Percentiles rank a stretch among this genome's conserved stretches.
phyloP scores from a whole-genome alignment of 2,888 invertebrate species.

The Phaonia tiefii region DNA sequence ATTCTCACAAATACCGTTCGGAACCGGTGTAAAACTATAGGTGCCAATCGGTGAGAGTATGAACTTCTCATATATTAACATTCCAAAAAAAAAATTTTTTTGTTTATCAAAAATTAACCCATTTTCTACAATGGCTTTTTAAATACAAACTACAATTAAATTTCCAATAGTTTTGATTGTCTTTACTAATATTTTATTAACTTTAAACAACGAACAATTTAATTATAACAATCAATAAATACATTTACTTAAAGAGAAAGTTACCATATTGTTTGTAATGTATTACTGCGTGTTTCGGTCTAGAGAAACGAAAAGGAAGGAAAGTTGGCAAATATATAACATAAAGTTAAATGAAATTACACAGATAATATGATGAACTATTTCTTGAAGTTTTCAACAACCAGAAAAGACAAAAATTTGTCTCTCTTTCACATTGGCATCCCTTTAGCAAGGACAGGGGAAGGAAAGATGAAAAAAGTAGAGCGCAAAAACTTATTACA shows the following conservation, averaged over 20 bases:
- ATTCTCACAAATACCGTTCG: no score
- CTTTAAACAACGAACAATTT: no score
- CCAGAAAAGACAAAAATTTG: slow-evolving; percentile 46
- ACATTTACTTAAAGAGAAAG: background rate
- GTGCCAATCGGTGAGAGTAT: no score
- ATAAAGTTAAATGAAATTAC: slow-evolving; percentile 57
- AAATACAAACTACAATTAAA: no score
- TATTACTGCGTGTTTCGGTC: no score
- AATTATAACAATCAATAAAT: slow-evolving; percentile 11
- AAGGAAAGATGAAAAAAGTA: slow-evolving; percentile 3
- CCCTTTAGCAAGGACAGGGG: slow-evolving; percentile 1
- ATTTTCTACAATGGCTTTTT: no score
- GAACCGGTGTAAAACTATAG: no score
- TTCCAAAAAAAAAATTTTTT: no score
- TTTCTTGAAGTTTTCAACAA: background rate
- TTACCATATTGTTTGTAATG: background rate
- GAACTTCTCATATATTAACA: no score
- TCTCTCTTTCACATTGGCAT: slow-evolving; percentile 2
- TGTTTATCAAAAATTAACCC: no score
- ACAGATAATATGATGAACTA: slow-evolving; percentile 36
- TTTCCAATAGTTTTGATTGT: no score
- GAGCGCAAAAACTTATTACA: slow-evolving; percentile 45
- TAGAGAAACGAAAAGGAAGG: background rate
- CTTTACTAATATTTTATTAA: no score
- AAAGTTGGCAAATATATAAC: slow-evolving; percentile 26